Base-by-base conservation (phyloP, 2,113 vertebrate species). In the Lophochroa leadbeateri region DNA sequence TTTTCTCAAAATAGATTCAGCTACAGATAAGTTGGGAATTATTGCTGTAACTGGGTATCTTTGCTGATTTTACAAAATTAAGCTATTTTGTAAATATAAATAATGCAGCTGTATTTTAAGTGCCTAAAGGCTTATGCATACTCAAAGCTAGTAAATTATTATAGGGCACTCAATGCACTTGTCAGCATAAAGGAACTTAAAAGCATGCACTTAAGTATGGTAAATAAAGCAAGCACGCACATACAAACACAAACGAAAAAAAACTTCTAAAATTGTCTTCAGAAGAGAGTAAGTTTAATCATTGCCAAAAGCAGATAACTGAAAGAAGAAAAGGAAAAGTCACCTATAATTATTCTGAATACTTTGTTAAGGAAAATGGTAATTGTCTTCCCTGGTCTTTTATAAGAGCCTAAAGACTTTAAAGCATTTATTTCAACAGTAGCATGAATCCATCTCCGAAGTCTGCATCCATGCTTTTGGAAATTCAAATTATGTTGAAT, bases 181-280 rank as follows among this genome's bases (percentile, higher is more conserved):
- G 41, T 68, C 77, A 91, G 88, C 86, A 93, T 79, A 93, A 88
- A 92, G 41, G 37, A 94, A 93, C n/a, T 91, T 94, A 96, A 89
- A 96, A 95, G 81, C 86, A 96, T 41, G 81, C 77, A 89, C 65
- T 86, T 86, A 82, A 82, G 88, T 86, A 92, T 8, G 84, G 80
- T 79, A 93, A 95, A 96, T 89, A 94, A 92, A 95, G 93, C 57
- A 87, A 89, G 65, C 77, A 75, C 1, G 6, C 70, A 90, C 28
- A 92, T 20, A 84, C 18, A 94, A 70, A 94, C 37, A 86, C 0
- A 19, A 37, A 47, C 28, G 41, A 77, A 72, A 90, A 83, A 81
- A 83, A 88, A 57, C 35, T 81, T 71, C 55, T 57, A 9, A 78
- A 94, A 81, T 27, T 82, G 60, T 70, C 72, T 70, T 83, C 33